Evolutionary conservation across 2,888 invertebrate genomes (phyloP).

Genomic region (Oithona nana): DNA sequence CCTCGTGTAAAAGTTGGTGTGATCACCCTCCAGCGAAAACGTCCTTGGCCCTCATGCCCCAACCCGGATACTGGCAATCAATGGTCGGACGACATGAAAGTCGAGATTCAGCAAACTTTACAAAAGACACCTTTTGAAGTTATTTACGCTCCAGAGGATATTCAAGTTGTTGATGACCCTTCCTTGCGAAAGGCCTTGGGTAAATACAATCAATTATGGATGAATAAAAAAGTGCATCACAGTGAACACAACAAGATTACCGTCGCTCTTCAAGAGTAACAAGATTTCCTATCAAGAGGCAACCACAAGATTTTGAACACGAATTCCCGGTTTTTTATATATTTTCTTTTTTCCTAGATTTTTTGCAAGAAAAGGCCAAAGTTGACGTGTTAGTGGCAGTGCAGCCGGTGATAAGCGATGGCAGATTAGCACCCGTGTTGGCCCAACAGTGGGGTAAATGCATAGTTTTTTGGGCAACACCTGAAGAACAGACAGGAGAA

Average conservation of each 20-base stretch:
- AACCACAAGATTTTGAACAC: too few relatives aligned
- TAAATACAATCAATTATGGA: background rate
- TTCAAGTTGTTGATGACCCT: background rate
- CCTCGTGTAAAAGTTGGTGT: background rate
- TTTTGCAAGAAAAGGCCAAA: background rate
- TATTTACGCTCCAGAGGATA: background rate
- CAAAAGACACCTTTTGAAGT: background rate
- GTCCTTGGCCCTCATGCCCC: constrained; percentile 9
- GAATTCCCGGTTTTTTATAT: too few relatives aligned
- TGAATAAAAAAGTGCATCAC: background rate
- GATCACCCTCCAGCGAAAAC: background rate
- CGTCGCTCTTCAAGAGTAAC: background rate
- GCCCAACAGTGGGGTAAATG: constrained; percentile 8
- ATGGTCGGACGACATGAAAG: constrained; percentile 9
- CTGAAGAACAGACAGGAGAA: constrained; percentile 12
- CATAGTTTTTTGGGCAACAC: constrained; percentile 8
- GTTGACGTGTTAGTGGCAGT: constrained; percentile 5
- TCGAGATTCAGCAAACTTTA: background rate
- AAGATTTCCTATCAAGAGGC: too few relatives aligned
- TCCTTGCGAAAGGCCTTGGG: background rate
- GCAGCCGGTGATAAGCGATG: constrained; percentile 13
- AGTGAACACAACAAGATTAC: background rate
- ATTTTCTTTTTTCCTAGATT: background rate
- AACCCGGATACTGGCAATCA: constrained; percentile 10
- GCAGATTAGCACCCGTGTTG: constrained; percentile 5